Percentiles rank a stretch among this genome's conserved stretches.
These are phyloP conservation scores for Drosophila subquinaria DNA, from an alignment of 2,888 invertebrate species.

Conservation along the genomic window DNA sequence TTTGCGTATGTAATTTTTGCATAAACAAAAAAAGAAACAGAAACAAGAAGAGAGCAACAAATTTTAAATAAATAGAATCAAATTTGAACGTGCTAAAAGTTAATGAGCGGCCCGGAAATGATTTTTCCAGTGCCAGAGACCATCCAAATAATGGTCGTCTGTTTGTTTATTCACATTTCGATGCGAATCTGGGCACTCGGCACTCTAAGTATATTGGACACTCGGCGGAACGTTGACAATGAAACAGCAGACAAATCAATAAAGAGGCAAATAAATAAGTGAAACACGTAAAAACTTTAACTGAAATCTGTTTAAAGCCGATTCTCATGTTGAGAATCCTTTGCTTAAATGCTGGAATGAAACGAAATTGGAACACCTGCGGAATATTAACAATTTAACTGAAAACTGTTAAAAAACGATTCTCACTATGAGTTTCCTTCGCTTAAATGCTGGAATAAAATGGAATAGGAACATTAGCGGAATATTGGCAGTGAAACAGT, in stretches of 20 bases:
- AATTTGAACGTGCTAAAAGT: constrained; percentile 66
- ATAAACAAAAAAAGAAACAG: constrained; percentile 30
- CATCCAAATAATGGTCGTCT: constrained; percentile 23
- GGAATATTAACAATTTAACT: too few species aligned
- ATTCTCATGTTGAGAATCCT: too few species aligned
- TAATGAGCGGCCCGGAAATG: constrained; percentile 73
- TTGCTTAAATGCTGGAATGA: background rate
- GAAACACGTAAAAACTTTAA: too few species aligned
- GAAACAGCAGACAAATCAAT: constrained; percentile 4
- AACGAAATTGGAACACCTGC: background rate
- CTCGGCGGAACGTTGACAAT: constrained; percentile 21
- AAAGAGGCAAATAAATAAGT: too few species aligned
- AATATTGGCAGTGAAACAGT: too few species aligned
- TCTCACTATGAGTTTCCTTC: background rate
- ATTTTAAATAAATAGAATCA: constrained; percentile 63
- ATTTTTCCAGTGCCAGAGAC: constrained; percentile 49
- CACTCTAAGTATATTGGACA: background rate
- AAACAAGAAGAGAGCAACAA: constrained; percentile 25
- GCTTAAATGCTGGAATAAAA: background rate
- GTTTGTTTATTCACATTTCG: constrained; percentile 20
- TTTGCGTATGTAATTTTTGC: constrained; percentile 31
- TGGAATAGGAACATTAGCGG: background rate
- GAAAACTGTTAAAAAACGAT: too few species aligned
- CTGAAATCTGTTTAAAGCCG: too few species aligned
- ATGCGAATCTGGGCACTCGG: background rate